These are phyloP conservation scores for Auanema sp. DNA, from an alignment of 2,888 invertebrate genomes.

Conservation along the genomic window DNA sequence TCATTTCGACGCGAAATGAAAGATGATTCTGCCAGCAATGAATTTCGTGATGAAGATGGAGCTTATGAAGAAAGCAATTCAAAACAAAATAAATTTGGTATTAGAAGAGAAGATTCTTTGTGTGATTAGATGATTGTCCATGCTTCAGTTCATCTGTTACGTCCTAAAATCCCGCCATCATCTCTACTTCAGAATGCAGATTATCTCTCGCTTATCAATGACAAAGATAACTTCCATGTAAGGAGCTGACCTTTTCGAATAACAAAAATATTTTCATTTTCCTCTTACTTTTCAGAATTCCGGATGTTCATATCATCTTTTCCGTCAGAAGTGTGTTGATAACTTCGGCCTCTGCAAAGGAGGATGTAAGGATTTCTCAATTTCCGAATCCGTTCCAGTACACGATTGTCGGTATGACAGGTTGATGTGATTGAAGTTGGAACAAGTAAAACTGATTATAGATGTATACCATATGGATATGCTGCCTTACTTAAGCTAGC, in stretches of 20 bases:
- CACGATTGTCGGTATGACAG: slow-evolving; percentile 17
- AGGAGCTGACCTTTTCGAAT: no score
- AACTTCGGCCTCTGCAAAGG: slow-evolving; percentile 22
- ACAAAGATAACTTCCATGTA: slow-evolving; percentile 27
- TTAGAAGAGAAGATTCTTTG: no score
- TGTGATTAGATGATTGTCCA: no score
- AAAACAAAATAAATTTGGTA: no score
- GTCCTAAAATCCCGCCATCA: no score
- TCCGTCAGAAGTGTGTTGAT: slow-evolving; percentile 19
- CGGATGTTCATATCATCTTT: slow-evolving; percentile 20
- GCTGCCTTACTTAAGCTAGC: slow-evolving; percentile 19
- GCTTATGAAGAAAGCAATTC: no score
- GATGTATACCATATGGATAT: slow-evolving; percentile 22
- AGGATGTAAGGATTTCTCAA: slow-evolving; percentile 23
- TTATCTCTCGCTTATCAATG: slow-evolving; percentile 20
- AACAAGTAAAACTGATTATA: neutral
- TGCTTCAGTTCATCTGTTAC: no score
- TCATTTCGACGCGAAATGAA: no score
- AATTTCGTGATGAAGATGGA: no score
- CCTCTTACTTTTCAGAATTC: slow-evolving; percentile 8
- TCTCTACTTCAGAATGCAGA: neutral
- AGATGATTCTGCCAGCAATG: no score
- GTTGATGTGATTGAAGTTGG: neutral
- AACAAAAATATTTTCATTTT: neutral
- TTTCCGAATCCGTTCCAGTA: slow-evolving; percentile 5